Base-by-base conservation (phyloP, 2,797 vertebrate species). In the Melanotaenia nigrans region DNA sequence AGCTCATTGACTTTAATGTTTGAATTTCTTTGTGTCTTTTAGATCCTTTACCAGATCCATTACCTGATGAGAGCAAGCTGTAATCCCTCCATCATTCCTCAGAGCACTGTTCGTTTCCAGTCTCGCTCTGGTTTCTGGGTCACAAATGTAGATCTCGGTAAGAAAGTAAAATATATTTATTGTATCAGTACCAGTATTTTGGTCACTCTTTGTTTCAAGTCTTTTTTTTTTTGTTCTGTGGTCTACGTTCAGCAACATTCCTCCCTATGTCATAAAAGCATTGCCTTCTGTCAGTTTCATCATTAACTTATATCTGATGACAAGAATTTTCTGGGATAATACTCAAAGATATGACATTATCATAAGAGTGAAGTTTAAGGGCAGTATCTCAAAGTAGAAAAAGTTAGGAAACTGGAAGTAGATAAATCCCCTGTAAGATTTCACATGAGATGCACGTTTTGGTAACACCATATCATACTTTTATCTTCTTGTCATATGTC, bases 21-120 rank as follows among this genome's bases (percentile, higher is more conserved):
- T 57, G 11, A 49, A 55, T 28, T 14, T 58, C 0, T 69, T 65
- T 4, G 58, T 56, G 3, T 64, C 22, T 79, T 57, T 16, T 61
- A 95, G 95, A 95, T 95, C 51, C 91, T 95, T 38, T 94, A 89
- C 79, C 95, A 95, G 88, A 95, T 95, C 75, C 94, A 95, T 71
- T 93, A 94, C 20, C 89, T 95, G 81, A 94, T 95, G 91, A 91
- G 94, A 71, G 93, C 95, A 0, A 94, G 93, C 82, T 95, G 94
- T 58, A 95, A 81, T 64, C 90, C 94, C 33, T 93, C 94, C 10
- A 92, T 94, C 14, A 90, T 95, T 66, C 94, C 95, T 5, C 94
- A 94, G 83, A 95, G 90, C 71, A 85, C 91, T 1, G 94, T 95
- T 40, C 94, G 94, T 45, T 95, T 95, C 83, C 94, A 95, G 88